These are phyloP conservation scores for Caenorhabditis sinica DNA, from an alignment of 2,888 invertebrate species.

Conservation along the genomic window DNA sequence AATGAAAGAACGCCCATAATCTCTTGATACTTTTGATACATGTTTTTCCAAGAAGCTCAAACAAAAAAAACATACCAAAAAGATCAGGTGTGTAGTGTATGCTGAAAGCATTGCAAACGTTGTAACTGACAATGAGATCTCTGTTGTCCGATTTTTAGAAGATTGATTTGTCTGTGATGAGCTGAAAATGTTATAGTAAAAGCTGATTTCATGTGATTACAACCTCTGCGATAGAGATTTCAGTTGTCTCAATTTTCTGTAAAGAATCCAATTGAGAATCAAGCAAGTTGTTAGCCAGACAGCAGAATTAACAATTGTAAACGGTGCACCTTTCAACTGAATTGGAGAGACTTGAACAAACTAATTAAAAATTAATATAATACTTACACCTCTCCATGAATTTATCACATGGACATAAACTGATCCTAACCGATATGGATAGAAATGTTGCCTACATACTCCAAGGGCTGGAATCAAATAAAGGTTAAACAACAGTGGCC, in stretches of 20 bases:
- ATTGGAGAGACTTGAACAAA: not conserved
- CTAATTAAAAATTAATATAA: not conserved
- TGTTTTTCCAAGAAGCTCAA: not conserved
- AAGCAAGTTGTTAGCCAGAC: conserved; percentile 19
- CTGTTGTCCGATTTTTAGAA: not conserved
- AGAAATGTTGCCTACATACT: conserved; percentile 15
- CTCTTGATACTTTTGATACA: not conserved
- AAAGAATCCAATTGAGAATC: conserved; percentile 26
- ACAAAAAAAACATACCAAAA: not conserved
- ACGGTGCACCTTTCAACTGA: conserved; percentile 19
- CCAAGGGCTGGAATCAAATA: conserved; percentile 32
- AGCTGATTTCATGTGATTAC: not conserved
- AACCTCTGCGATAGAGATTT: conserved; percentile 12
- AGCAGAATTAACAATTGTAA: conserved; percentile 2
- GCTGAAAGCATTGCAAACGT: conserved; percentile 15
- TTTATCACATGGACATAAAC: conserved; percentile 13
- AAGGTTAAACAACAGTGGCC: not conserved
- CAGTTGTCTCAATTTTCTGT: conserved; percentile 17
- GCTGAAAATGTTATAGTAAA: conserved; percentile 3
- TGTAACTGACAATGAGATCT: conserved; percentile 9
- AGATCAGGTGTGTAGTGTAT: conserved; percentile 9
- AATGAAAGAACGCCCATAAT: too few relatives aligned
- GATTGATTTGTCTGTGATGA: not conserved
- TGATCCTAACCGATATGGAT: conserved; percentile 24
- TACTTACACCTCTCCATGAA: conserved; percentile 10